A percentile compares a stretch with the other conserved stretches of the same genome.
phyloP scores from a whole-genome alignment of 1,140 invertebrate species.

The Eupristina koningsbergeri region DNA sequence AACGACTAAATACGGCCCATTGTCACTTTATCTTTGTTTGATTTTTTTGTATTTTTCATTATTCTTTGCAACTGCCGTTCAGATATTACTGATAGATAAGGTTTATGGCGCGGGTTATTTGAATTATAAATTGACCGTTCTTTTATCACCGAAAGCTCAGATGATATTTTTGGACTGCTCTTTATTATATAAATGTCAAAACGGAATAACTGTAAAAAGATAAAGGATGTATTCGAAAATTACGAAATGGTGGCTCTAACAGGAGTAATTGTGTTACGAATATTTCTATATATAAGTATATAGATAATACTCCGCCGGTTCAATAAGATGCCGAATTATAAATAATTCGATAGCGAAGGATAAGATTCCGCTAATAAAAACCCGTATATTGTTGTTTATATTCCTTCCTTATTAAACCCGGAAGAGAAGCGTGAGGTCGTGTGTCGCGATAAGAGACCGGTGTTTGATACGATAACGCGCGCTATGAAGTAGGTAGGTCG shows the following conservation, averaged over 20 bases:
- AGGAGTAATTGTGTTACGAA: too few species aligned
- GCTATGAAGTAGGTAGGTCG: too few species aligned
- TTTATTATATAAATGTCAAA: slow-evolving; percentile 40
- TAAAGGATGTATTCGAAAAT: slow-evolving; percentile 19
- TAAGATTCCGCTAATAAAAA: too few species aligned
- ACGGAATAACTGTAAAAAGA: background rate
- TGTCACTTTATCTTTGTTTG: background rate
- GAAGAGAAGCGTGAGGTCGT: too few species aligned
- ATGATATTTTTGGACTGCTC: slow-evolving; percentile 43
- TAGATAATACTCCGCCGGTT: too few species aligned
- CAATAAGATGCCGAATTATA: too few species aligned
- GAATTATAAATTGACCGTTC: slow-evolving; percentile 44
- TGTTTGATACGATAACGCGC: too few species aligned
- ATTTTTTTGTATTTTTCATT: background rate
- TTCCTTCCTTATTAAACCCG: too few species aligned
- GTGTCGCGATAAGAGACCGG: too few species aligned
- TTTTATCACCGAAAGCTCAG: slow-evolving; percentile 30
- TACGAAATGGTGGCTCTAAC: background rate
- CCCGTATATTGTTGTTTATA: too few species aligned
- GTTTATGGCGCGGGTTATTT: slow-evolving; percentile 13
- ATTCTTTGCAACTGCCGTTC: slow-evolving; percentile 6
- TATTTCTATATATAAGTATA: too few species aligned
- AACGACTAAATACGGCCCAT: background rate
- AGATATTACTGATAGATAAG: slow-evolving; percentile 15
- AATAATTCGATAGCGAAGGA: too few species aligned